Evolutionary conservation across 64 coral and sea anemone genomes (phyloP).

Genomic region (Platygyra sinensis): DNA sequence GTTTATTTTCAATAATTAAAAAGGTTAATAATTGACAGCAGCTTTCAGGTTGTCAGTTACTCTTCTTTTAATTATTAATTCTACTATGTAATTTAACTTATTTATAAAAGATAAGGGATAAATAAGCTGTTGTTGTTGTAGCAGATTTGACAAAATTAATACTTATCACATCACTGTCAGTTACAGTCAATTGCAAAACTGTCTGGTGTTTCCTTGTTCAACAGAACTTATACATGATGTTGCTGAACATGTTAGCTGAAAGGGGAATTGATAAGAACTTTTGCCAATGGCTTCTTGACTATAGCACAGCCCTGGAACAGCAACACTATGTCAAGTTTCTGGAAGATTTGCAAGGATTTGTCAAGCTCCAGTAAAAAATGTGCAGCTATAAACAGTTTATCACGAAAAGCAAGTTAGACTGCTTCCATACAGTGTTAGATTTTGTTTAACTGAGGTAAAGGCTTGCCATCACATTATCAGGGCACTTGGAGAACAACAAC

Average conservation of each 20-base stretch:
- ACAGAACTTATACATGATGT: conserved; percentile 85
- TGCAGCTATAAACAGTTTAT: neutral
- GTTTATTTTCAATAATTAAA: too few relatives aligned
- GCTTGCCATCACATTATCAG: neutral
- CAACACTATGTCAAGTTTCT: conserved; percentile 91
- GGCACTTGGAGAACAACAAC: neutral
- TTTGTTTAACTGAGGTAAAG: neutral
- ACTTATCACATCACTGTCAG: neutral
- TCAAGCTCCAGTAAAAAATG: conserved; percentile 72
- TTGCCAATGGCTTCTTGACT: conserved; percentile 61
- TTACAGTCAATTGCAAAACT: neutral
- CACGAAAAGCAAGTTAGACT: neutral
- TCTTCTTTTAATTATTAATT: too few relatives aligned
- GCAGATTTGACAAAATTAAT: neutral
- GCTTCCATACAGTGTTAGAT: neutral
- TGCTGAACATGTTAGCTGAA: conserved; percentile 87
- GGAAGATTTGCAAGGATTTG: conserved; percentile 84
- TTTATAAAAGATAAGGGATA: too few relatives aligned
- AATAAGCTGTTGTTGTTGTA: too few relatives aligned
- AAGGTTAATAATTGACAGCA: too few relatives aligned
- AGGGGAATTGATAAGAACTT: conserved; percentile 84
- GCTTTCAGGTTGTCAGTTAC: too few relatives aligned
- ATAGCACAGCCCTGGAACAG: conserved; percentile 89
- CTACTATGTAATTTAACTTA: too few relatives aligned
- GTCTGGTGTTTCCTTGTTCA: neutral